Percentiles rank a stretch among this genome's conserved stretches.
Evolutionary conservation across 64 coral and sea anemone species (phyloP).

Genomic region (Orbicella faveolata): DNA sequence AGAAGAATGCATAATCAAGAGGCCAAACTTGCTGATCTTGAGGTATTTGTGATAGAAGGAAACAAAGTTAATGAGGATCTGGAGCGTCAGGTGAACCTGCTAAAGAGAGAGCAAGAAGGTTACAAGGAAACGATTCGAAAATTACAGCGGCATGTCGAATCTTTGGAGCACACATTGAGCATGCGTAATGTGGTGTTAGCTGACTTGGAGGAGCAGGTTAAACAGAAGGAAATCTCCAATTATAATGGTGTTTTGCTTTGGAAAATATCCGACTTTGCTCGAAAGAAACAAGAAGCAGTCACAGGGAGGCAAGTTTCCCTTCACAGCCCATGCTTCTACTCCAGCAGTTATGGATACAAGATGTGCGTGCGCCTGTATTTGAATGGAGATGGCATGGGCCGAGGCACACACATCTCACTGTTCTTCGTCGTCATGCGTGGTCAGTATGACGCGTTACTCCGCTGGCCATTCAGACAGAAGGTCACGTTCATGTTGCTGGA

Average conservation of each 20-base stretch:
- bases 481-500: conserved; percentile 51
- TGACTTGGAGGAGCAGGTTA: conserved; percentile 38
- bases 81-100: background rate
- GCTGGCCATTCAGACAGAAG: conserved; percentile 54
- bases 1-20: background rate
- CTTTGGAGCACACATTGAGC: conserved; percentile 11
- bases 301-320: conserved; percentile 33
- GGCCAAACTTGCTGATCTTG: background rate
- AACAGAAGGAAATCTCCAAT: background rate
- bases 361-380: conserved; percentile 51
- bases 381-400: conserved; percentile 43
- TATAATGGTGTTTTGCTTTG: conserved; percentile 24
- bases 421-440: conserved; percentile 61
- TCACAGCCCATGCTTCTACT: conserved; percentile 34
- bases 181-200: conserved; percentile 32
- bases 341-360: conserved; percentile 44
- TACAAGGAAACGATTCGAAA: conserved; percentile 6
- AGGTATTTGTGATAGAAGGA: background rate
- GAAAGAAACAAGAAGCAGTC: conserved; percentile 23
- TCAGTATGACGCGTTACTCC: conserved; percentile 29
- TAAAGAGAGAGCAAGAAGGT: background rate
- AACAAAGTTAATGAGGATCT: background rate
- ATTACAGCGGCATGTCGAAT: conserved; percentile 9
- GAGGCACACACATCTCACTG: conserved; percentile 12
- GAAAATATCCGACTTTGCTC: conserved; percentile 38